These are phyloP conservation scores for Dreissena polymorpha DNA, from an alignment of 1,140 invertebrate genomes.

Conservation along the genomic window DNA sequence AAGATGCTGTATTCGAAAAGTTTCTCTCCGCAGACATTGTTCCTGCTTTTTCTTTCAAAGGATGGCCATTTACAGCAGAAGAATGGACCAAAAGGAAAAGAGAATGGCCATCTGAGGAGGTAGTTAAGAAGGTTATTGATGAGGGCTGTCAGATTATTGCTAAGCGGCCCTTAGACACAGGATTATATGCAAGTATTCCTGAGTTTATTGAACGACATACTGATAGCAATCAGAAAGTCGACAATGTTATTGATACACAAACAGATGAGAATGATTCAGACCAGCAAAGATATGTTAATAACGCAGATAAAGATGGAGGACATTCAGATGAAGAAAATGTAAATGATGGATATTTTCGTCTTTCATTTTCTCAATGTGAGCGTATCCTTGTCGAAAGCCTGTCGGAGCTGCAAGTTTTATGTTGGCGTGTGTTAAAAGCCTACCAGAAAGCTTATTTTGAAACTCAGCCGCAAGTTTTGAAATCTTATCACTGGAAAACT, in stretches of 20 bases:
- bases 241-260: too few relatives aligned
- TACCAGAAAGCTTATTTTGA: conserved; percentile 27
- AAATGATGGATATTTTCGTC: conserved; percentile 10
- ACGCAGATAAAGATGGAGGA: too few relatives aligned
- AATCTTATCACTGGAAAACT: conserved; percentile 27
- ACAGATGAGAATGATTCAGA: neutral
- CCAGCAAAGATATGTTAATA: neutral
- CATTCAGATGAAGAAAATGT: neutral
- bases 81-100: neutral
- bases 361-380: conserved; percentile 21
- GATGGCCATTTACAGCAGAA: conserved; percentile 15
- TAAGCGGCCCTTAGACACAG: conserved; percentile 8
- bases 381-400: neutral
- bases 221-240: neutral
- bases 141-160: conserved; percentile 14
- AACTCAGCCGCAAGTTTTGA: conserved; percentile 4
- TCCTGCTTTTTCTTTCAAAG: conserved; percentile 15
- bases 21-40: conserved; percentile 5
- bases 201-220: neutral
- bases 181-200: too few relatives aligned
- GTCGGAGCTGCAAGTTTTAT: conserved; percentile 1
- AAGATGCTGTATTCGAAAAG: neutral
- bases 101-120: conserved; percentile 19
- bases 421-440: conserved; percentile 19
- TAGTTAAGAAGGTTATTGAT: conserved; percentile 4